phyloP scores from a whole-genome alignment of 1,140 invertebrate genomes.

The Dufourea novaeangliae region DNA sequence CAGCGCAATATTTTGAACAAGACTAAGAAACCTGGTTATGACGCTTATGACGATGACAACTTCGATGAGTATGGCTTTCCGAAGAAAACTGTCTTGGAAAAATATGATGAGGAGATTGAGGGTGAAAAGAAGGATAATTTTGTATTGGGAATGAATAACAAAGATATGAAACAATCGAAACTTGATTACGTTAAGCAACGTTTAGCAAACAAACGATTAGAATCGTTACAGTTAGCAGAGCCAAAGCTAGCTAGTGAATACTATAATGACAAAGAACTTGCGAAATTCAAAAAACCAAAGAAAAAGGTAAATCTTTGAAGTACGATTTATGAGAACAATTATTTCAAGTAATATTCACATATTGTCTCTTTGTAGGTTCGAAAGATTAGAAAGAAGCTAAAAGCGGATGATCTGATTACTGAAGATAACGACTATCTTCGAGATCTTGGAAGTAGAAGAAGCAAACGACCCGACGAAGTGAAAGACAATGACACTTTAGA shows the following conservation, averaged over 20 bases:
- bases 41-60: constrained; percentile 94
- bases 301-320: constrained; percentile 86
- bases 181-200: constrained; percentile 83
- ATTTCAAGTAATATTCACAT: neutral
- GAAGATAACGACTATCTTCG: constrained; percentile 79
- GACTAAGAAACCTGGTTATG: constrained; percentile 90
- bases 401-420: constrained; percentile 83
- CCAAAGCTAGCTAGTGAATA: constrained; percentile 93
- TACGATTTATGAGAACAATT: neutral
- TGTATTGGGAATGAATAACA: constrained; percentile 85
- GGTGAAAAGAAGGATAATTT: constrained; percentile 91
- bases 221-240: constrained; percentile 86
- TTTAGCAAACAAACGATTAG: constrained; percentile 87
- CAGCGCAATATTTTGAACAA: constrained; percentile 93
- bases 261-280: constrained; percentile 91
- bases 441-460: constrained; percentile 82
- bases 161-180: constrained; percentile 80
- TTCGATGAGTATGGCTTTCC: constrained; percentile 91
- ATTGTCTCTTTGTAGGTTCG: constrained; percentile 63
- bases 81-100: constrained; percentile 87
- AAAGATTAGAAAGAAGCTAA: constrained; percentile 82
- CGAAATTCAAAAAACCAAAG: constrained; percentile 95
- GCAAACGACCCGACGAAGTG: constrained; percentile 71
- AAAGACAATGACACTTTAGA: constrained; percentile 79
- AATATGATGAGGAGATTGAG: constrained; percentile 98